Evolutionary conservation across 64 coral and sea anemone genomes (phyloP), one percentile per base, ranked within the genome.

Genomic region (Stichodactyla mertensii): DNA sequence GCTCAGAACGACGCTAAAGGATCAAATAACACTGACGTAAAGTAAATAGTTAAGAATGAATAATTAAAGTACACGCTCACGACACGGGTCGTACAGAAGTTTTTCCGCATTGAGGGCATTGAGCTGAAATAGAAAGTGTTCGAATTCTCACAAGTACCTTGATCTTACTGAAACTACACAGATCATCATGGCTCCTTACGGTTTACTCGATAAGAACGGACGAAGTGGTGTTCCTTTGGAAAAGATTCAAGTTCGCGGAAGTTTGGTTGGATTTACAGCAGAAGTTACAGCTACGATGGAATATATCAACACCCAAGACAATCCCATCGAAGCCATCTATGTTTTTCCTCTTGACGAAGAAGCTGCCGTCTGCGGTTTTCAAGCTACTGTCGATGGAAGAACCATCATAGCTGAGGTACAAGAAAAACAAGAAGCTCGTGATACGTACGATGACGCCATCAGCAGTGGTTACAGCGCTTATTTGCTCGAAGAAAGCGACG

Each of bases 401-500:
- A 91, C 89, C 27, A 86, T 91, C 71, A 58, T 91, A 10, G 89
- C 89, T 66, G 77, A 91, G 83, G 56, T 85, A 12, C 92, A 87
- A 84, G 95, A 94, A 60, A 94, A 98, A 54, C 83, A 98, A 87
- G 91, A 98, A 92, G 95, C 95, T 23, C 86, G 69, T n/a, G 87
- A 94, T 51, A 89, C 59, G 4, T 98, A 92, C 52, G 89, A 98
- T 57, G 95, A 98, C 19, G 89, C 95, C 4, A 89, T 98, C 13
- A 93, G 89, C 27, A 89, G 89, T n/a, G 95, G 95, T 2, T 57
- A 89, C 16, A 82, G 81, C 36, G 95, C 95, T 4, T 93, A 86
- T 85, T 83, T 98, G 27, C 57, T 93, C 8, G 94, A 96, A 83
- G 92, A 98, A 78, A 93, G 91, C 67, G 92, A 93, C 55, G 94